Evolutionary conservation across 92 coral and sea anemone species (phyloP).

Genomic region (Heteractis magnifica): DNA sequence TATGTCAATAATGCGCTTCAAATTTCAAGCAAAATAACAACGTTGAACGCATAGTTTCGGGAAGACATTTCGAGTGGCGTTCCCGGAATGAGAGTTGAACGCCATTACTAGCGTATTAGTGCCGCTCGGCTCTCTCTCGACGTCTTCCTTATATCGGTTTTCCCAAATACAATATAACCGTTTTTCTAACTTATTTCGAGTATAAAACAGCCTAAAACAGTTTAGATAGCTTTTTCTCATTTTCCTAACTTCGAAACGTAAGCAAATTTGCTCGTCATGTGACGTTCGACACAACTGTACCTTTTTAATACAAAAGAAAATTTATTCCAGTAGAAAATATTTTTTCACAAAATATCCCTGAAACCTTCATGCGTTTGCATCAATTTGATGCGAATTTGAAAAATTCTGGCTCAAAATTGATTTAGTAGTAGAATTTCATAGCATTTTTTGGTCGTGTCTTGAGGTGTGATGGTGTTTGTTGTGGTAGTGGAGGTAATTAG

Average conservation of each 20-base stretch:
- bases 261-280: background rate
- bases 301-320: background rate
- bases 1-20: background rate
- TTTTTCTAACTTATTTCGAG: background rate
- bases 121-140: background rate
- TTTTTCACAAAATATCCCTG: background rate
- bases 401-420: background rate
- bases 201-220: background rate
- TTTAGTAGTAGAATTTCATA: background rate
- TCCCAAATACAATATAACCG: background rate
- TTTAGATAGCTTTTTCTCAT: background rate
- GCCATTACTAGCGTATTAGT: background rate
- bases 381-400: background rate
- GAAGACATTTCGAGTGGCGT: constrained; percentile 3
- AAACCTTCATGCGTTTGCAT: background rate
- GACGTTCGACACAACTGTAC: background rate
- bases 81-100: background rate
- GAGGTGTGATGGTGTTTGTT: constrained; percentile 11
- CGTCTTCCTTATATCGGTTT: background rate
- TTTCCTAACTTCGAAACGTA: background rate
- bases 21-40: background rate
- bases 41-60: background rate
- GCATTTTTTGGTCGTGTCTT: background rate
- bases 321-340: background rate
- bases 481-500: background rate